phyloP scores from a whole-genome alignment of 2,113 vertebrate species.

The Canis aureus region DNA sequence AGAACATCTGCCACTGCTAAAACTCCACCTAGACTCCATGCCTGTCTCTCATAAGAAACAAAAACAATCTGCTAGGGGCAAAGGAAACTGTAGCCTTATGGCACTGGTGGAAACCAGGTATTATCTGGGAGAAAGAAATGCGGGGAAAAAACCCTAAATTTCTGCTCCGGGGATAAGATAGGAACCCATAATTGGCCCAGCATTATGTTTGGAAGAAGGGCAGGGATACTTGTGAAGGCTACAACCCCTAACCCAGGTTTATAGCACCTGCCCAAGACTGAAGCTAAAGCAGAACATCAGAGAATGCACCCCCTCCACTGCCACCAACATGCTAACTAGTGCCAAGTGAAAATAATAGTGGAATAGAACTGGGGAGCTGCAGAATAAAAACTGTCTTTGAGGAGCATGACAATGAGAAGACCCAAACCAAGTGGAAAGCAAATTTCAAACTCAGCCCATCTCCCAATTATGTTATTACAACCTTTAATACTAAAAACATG shows the following conservation, averaged over 20 bases:
- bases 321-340: background rate
- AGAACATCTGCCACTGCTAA: background rate
- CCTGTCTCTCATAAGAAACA: background rate
- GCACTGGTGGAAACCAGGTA: background rate
- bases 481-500: background rate
- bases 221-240: background rate
- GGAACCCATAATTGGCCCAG: background rate
- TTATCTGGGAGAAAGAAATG: background rate
- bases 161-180: background rate
- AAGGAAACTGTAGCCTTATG: background rate
- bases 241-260: background rate
- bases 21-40: background rate
- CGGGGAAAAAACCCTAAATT: background rate
- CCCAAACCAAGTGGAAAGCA: constrained; percentile 26
- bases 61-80: background rate
- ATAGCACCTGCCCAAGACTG: background rate
- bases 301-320: background rate
- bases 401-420: background rate
- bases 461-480: background rate
- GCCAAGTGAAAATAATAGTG: background rate
- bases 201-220: background rate
- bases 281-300: background rate
- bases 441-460: background rate
- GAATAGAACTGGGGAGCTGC: background rate
- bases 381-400: background rate